Evolutionary conservation across 1,140 invertebrate genomes (phyloP), one percentile per base, ranked within the genome.

Genomic region (Pomacea maculata): DNA sequence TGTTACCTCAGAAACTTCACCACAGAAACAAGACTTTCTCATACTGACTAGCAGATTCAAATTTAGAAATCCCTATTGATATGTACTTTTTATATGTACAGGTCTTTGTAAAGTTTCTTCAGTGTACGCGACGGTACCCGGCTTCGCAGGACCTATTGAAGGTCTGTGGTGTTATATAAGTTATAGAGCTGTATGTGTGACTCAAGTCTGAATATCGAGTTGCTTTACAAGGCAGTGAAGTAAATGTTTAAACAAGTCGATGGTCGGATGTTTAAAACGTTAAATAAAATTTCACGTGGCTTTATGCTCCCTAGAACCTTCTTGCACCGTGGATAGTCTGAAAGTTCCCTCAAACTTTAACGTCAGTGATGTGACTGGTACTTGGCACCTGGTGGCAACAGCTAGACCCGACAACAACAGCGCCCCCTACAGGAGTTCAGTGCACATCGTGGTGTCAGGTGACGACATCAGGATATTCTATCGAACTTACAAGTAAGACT

Each of bases 21-120:
- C 34, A 45, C 34, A 45, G 34, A 45, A 45, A 45, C 34, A 45
- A 45, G 34, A 45, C 25, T 45, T 4, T 2, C 34, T 45, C 34
- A 4, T 45, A 45, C 6, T 45, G 34, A 45, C 34, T 45, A 45
- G 6, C 34, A 45, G 6, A 45, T 45, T 45, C 2, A 45, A 45
- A 45, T 2, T 45, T 45, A 45, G 34, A 6, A 45, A 45, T 4
- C 34, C 34, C 2, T 45, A 45, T 6, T 45, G 57, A 61, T 2
- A 61, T 61, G 15, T 61, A 14, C 57, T 63, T 77, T 12, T 78
- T 55, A 15, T 75, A 17, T 71, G 19, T 78, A 34, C 77, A 78
- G 77, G 77, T 55, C 64, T 78, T 17, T 78, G 77, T 78, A 19
- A 70, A 45, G 57, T 78, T 54, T 65, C 77, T 0, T 15, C 77